Evolutionary conservation across 2,113 vertebrate genomes (phyloP), one percentile per base, ranked within the genome.

Genomic region (Mormoops blainvillei): DNA sequence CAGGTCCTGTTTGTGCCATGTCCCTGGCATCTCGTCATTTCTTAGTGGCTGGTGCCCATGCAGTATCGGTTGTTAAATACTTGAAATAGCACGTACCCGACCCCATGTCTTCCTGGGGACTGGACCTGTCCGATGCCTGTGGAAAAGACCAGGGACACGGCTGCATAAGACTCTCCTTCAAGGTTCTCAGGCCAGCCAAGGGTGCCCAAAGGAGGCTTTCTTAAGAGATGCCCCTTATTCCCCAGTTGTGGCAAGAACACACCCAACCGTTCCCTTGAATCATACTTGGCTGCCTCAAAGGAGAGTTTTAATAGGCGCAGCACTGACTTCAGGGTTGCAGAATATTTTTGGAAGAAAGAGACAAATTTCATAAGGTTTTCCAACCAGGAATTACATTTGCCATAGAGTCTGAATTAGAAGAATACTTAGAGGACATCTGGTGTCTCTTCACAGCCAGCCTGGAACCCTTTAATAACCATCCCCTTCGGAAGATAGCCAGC

Each of bases 271-370:
- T 87, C 67, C 81, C 26, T 82, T 97, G 85, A 77, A 58, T 95
- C 76, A 56, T 67, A 52, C 38, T 83, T 86, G 82, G 68, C 73
- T 78, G 28, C 56, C 45, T 78, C 50, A 61, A 77, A 94, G 78
- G 52, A 50, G 85, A 92, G 50, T 83, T 90, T 90, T 83, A 82
- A 54, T 19, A 80, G 50, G 38, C 67, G 38, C 4, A 20, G 61
- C 48, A 65, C 83, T 91, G 86, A 95, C 48, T 41, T 96, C 67
- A 76, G 54, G 13, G 56, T 54, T 83, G 68, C 86, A 52, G 43
- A 90, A 68, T 95, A 50, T 43, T 50, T 95, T 36, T 54, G 87
- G 70, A 89, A 95, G 61, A 67, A 89, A 87, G 22, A 83, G 54
- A 81, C 6, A 78, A 61, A 65, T 94, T 87, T 80, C 16, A 52